Conservation (phyloP, 2,797 vertebrate genomes). For the Adelosebastes latens region DNA sequence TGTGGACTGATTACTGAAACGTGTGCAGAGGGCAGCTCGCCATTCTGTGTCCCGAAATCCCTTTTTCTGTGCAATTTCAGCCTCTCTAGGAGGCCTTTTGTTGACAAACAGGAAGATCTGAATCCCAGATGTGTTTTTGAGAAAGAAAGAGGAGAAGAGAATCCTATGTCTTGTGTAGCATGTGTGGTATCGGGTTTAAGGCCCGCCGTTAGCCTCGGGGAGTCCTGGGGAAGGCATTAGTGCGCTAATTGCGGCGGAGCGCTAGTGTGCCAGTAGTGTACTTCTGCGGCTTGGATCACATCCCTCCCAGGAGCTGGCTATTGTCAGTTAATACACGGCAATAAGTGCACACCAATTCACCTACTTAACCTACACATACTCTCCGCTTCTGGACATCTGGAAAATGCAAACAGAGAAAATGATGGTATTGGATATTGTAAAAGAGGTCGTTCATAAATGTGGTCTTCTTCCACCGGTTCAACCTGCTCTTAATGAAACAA, state of each 20-base stretch:
- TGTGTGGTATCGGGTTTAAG: constrained; percentile 75
- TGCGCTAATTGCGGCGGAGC: constrained; percentile 64
- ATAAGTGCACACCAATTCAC: constrained; percentile 45
- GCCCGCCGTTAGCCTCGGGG: constrained; percentile 61
- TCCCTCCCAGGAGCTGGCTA: constrained; percentile 66
- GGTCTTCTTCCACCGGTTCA: background rate
- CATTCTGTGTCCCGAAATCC: constrained; percentile 31
- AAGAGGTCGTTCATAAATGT: constrained; percentile 15
- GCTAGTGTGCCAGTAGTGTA: constrained; percentile 53
- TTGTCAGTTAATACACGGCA: constrained; percentile 61
- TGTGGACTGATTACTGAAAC: constrained; percentile 46
- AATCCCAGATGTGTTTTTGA: constrained; percentile 76
- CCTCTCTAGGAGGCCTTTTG: constrained; percentile 67
- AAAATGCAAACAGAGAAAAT: constrained; percentile 38
- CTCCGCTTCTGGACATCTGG: constrained; percentile 34
- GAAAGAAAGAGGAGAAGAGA: constrained; percentile 48
- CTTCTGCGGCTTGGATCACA: constrained; percentile 64
- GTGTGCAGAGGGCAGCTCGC: constrained; percentile 41
- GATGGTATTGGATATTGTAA: constrained; percentile 23
- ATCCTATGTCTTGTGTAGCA: constrained; percentile 72
- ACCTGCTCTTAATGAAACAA: constrained; percentile 22
- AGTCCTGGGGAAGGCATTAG: constrained; percentile 81
- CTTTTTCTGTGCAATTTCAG: constrained; percentile 36
- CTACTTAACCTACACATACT: constrained; percentile 64
- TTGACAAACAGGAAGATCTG: constrained; percentile 82